Percentiles rank a stretch among this genome's conserved stretches.
phyloP scores from a whole-genome alignment of 2,888 invertebrate species.

The Thecocarcelia acutangulata region DNA sequence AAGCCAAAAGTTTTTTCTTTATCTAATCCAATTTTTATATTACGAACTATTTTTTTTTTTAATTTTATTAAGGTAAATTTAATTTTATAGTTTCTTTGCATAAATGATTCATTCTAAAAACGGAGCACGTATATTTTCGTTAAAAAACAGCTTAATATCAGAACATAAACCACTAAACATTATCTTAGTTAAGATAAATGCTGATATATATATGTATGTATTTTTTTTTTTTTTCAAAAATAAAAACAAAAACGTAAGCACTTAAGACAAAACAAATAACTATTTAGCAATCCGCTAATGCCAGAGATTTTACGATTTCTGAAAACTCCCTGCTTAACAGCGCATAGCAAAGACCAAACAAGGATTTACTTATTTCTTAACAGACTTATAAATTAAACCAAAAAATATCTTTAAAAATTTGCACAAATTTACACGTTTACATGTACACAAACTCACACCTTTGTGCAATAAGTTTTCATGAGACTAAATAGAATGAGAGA shows the following conservation, averaged over 20 bases:
- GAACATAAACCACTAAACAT: slow-evolving; percentile 64
- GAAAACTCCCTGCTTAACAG: slow-evolving; percentile 4
- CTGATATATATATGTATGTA: slow-evolving; percentile 21
- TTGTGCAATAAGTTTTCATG: neutral
- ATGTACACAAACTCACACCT: slow-evolving; percentile 8
- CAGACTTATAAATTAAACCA: slow-evolving; percentile 32
- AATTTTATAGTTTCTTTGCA: neutral
- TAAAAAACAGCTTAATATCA: slow-evolving; percentile 61
- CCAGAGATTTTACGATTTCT: slow-evolving; percentile 36
- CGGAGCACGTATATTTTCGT: slow-evolving; percentile 17
- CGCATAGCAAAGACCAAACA: neutral
- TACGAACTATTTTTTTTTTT: too few relatives aligned
- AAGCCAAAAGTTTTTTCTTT: too few relatives aligned
- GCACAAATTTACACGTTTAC: neutral
- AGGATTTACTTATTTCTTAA: slow-evolving; percentile 37
- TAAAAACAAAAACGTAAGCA: neutral
- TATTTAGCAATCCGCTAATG: slow-evolving; percentile 48
- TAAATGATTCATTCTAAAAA: neutral
- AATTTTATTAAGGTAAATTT: neutral
- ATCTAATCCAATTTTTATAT: too few relatives aligned
- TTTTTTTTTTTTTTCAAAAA: slow-evolving; percentile 11
- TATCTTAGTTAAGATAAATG: slow-evolving; percentile 70
- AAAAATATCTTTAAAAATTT: neutral
- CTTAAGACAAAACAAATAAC: slow-evolving; percentile 8
- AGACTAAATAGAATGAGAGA: slow-evolving; percentile 14